Conservation (phyloP, 2,113 vertebrate species). For the Laterallus jamaicensis region DNA sequence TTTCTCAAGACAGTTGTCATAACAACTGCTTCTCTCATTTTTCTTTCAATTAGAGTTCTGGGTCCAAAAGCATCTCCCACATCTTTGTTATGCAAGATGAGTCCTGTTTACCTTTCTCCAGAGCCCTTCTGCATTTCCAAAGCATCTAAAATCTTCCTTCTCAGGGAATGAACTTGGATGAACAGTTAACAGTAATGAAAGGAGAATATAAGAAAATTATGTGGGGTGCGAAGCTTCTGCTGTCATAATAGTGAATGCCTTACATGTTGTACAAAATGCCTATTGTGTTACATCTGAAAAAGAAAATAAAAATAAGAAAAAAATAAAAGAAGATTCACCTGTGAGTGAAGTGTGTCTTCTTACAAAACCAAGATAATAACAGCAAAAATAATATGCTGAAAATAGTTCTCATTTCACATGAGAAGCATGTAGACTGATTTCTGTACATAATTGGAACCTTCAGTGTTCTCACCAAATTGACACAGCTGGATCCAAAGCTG, state of each 20-base stretch:
- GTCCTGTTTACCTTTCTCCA: neutral
- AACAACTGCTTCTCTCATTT: neutral
- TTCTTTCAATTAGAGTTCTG: neutral
- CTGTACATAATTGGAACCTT: neutral
- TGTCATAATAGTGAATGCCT: neutral
- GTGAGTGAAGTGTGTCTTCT: neutral
- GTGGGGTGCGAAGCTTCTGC: neutral
- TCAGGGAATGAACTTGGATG: neutral
- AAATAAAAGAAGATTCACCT: neutral
- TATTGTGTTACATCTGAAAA: neutral
- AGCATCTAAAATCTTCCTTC: neutral
- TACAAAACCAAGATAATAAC: neutral
- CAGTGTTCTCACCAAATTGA: neutral
- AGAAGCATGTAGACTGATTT: neutral
- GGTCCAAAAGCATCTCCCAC: neutral
- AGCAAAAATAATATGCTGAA: neutral
- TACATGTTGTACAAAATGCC: neutral
- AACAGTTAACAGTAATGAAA: neutral
- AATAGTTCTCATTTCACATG: neutral
- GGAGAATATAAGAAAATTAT: neutral
- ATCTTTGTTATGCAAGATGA: neutral
- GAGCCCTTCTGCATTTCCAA: neutral
- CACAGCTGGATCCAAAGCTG: neutral
- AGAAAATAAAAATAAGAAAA: neutral
- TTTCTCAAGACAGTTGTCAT: neutral